A percentile compares a stretch with the other conserved stretches of the same genome.
Evolutionary conservation across 64 coral and sea anemone genomes (phyloP).

Genomic region (Dendronephthya gigantea): DNA sequence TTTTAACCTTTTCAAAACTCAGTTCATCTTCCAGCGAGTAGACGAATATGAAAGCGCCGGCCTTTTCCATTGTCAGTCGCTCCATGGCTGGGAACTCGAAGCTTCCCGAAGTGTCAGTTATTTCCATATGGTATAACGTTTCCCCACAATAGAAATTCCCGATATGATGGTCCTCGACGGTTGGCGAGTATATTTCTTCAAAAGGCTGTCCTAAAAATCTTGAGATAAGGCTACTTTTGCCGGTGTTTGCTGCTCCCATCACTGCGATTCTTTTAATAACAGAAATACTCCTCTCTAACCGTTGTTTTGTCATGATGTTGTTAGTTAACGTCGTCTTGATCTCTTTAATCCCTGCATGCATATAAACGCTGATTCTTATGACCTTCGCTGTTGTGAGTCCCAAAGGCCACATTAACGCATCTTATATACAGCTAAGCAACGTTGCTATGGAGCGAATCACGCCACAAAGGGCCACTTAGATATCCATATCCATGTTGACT

Average conservation of each 20-base stretch:
- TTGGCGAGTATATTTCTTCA: not conserved
- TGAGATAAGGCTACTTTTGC: not conserved
- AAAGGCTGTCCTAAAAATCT: conserved; percentile 20
- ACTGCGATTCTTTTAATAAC: not conserved
- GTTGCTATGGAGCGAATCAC: too few relatives aligned
- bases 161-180: not conserved
- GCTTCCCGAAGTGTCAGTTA: not conserved
- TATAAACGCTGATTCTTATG: not conserved
- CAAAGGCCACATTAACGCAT: too few relatives aligned
- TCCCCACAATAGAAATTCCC: not conserved
- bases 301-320: not conserved
- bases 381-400: too few relatives aligned
- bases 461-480: too few relatives aligned
- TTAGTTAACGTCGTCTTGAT: not conserved
- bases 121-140: not conserved
- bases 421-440: too few relatives aligned
- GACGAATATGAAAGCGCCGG: not conserved
- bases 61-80: not conserved
- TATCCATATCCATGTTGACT: too few relatives aligned
- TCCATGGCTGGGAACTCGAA: conserved; percentile 8
- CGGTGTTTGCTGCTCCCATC: not conserved
- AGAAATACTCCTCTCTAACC: not conserved
- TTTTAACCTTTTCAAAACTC: not conserved
- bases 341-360: not conserved
- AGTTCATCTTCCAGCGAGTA: not conserved